These are phyloP conservation scores for Drosophila meridionalis DNA, from an alignment of 2,888 invertebrate species.

Conservation along the genomic window DNA sequence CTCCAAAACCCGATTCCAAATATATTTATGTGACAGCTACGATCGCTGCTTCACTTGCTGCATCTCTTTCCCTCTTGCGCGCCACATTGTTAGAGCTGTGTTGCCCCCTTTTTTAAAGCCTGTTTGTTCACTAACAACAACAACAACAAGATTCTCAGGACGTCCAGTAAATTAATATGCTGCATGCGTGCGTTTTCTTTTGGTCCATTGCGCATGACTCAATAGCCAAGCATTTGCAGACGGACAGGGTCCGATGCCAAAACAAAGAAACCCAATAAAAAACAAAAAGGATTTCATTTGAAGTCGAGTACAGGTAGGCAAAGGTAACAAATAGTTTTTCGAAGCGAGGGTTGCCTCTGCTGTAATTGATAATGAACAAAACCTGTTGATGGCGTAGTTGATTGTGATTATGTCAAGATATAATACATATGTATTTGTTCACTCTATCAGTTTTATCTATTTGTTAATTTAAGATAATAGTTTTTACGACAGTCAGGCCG, in stretches of 20 bases:
- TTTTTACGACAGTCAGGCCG: background rate
- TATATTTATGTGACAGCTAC: constrained; percentile 58
- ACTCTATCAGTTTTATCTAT: background rate
- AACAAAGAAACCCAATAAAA: constrained; percentile 36
- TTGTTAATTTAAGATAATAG: background rate
- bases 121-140: constrained; percentile 55
- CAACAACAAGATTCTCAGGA: constrained; percentile 29
- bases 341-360: constrained; percentile 4
- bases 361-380: constrained; percentile 13
- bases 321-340: constrained; percentile 13
- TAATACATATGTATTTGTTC: background rate
- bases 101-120: constrained; percentile 32
- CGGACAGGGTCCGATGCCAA: constrained; percentile 52
- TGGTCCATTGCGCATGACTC: constrained; percentile 78
- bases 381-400: constrained; percentile 5
- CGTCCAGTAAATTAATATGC: constrained; percentile 73
- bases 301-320: constrained; percentile 43
- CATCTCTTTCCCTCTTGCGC: constrained; percentile 23
- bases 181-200: constrained; percentile 63
- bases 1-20: constrained; percentile 42
- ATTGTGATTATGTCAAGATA: constrained; percentile 1
- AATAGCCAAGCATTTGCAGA: constrained; percentile 58
- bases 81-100: constrained; percentile 14
- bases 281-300: constrained; percentile 31
- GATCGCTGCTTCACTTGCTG: constrained; percentile 37